Evolutionary conservation across 1,140 invertebrate genomes (phyloP).

Genomic region (Trachelipus rathkii): DNA sequence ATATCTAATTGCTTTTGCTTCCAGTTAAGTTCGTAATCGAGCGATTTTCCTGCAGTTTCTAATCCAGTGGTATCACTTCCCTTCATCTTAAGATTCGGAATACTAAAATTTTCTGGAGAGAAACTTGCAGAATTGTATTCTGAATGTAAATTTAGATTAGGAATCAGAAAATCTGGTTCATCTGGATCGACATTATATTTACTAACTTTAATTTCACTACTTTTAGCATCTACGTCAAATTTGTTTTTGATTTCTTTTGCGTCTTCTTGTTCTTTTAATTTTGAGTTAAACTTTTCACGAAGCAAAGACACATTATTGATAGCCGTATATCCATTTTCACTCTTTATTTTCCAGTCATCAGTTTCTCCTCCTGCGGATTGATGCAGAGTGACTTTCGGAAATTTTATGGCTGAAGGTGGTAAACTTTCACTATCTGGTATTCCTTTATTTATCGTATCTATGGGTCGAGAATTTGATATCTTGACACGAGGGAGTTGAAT

Average conservation of each 20-base stretch:
- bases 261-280: neutral
- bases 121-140: neutral
- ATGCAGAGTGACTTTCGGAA: neutral
- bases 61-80: neutral
- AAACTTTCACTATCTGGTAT: neutral
- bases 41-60: neutral
- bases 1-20: neutral
- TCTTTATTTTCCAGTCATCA: conserved; percentile 2
- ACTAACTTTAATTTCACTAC: neutral
- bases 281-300: neutral
- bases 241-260: no score
- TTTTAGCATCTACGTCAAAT: neutral
- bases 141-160: neutral
- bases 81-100: neutral
- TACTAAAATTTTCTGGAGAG: neutral
- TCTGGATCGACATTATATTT: neutral
- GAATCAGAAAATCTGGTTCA: neutral
- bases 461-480: neutral
- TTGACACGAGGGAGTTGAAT: neutral
- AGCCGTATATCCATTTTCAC: neutral
- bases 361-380: neutral
- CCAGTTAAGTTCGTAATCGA: neutral
- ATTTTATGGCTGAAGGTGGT: neutral
- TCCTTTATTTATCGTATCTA: neutral
- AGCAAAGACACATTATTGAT: neutral